Evolutionary conservation across 2,113 vertebrate genomes (phyloP).

Genomic region (Variabilichromis moorii): DNA sequence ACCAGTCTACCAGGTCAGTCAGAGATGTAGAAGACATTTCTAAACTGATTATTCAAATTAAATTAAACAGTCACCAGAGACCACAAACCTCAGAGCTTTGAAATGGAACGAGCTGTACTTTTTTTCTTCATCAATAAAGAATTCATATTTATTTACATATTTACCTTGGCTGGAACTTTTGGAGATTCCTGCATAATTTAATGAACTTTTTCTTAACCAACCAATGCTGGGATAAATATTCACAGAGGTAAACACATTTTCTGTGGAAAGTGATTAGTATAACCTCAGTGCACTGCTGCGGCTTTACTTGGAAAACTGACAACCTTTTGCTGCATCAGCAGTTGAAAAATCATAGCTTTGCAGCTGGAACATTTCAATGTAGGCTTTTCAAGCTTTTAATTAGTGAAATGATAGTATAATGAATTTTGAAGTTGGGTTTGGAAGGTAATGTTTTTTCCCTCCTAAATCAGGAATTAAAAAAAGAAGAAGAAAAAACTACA

Average conservation of each 20-base stretch:
- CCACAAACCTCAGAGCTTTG: not conserved
- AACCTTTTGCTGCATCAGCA: not conserved
- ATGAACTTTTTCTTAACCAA: not conserved
- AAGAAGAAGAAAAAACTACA: not conserved
- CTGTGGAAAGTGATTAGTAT: not conserved
- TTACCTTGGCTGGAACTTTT: not conserved
- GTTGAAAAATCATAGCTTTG: not conserved
- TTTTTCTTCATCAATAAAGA: not conserved
- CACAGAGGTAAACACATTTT: constrained; percentile 9
- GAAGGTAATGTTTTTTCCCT: not conserved
- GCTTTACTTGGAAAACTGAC: not conserved
- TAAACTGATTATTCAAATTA: constrained; percentile 39
- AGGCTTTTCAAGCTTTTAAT: not conserved
- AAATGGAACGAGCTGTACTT: constrained; percentile 4
- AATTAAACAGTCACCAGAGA: constrained; percentile 30
- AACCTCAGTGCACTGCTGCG: not conserved
- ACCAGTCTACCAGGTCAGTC: not conserved
- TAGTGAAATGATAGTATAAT: not conserved
- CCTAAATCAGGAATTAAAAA: not conserved
- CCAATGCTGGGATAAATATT: not conserved
- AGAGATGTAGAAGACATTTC: constrained; percentile 25
- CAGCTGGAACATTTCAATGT: not conserved
- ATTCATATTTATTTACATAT: constrained; percentile 13
- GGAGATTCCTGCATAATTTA: not conserved
- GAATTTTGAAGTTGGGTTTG: not conserved